Evolutionary conservation across 2,113 vertebrate genomes (phyloP).

Genomic region (Laticauda colubrina): DNA sequence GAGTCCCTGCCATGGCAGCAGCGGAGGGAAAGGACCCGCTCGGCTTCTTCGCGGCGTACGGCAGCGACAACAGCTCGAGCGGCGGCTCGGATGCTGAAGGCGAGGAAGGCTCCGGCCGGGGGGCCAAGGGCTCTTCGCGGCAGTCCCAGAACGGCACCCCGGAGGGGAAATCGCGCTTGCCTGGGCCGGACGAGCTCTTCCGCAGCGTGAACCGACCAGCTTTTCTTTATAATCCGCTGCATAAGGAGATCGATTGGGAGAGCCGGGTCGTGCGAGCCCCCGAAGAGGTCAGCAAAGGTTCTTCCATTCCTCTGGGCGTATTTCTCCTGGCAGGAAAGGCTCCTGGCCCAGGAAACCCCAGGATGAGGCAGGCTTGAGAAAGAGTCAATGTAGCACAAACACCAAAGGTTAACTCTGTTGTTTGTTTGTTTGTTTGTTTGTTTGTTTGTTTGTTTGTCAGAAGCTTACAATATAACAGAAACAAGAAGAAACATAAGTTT

Average conservation of each 20-base stretch:
- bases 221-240: constrained; percentile 89
- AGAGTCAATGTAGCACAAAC: background rate
- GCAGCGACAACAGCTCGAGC: constrained; percentile 69
- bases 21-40: constrained; percentile 79
- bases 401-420: background rate
- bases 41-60: constrained; percentile 87
- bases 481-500: too few relatives aligned
- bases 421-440: background rate
- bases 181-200: constrained; percentile 87
- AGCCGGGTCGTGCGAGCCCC: constrained; percentile 84
- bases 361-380: background rate
- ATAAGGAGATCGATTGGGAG: constrained; percentile 93
- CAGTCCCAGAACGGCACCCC: constrained; percentile 25
- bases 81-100: constrained; percentile 63
- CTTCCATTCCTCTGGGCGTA: background rate
- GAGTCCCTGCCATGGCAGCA: constrained; percentile 69
- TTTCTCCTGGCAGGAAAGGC: background rate
- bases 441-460: too few relatives aligned
- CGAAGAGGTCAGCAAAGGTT: constrained; percentile 76
- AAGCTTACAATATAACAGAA: too few relatives aligned
- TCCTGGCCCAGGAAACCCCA: background rate
- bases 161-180: constrained; percentile 60
- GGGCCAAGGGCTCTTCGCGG: background rate
- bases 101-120: constrained; percentile 51
- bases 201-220: constrained; percentile 84